Conservation (phyloP, 2,888 invertebrate genomes). For the Plebejus anna region DNA sequence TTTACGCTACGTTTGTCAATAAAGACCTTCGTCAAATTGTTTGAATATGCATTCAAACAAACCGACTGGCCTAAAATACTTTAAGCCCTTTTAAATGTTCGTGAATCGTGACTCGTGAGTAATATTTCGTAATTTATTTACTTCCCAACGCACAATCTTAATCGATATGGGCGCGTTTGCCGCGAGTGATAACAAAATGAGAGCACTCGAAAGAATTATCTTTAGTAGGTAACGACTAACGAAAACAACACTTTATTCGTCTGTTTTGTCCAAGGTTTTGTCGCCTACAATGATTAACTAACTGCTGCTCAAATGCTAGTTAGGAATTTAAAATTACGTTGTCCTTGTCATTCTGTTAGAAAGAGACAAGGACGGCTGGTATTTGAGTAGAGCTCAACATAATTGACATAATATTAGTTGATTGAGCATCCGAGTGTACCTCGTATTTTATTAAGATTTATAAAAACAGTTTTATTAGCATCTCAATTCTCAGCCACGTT, state of each 20-base stretch:
- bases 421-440: no score
- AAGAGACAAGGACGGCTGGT: neutral
- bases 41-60: conserved; percentile 3
- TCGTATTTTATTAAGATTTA: no score
- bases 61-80: neutral
- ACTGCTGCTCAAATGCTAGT: neutral
- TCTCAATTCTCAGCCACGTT: no score
- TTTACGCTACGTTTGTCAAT: conserved; percentile 13
- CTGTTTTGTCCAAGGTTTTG: neutral
- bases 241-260: no score
- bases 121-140: neutral
- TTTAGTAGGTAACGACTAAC: neutral
- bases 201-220: conserved; percentile 23
- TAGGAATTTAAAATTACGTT: neutral
- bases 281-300: neutral
- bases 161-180: neutral
- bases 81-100: neutral
- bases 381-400: no score
- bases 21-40: neutral
- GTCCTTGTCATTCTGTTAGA: neutral
- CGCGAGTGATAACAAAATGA: conserved; percentile 15
- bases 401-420: no score
- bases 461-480: no score
- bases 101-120: neutral
- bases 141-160: conserved; percentile 14